Evolutionary conservation across 2,888 invertebrate genomes (phyloP).

Genomic region (Drosophila barbarae): DNA sequence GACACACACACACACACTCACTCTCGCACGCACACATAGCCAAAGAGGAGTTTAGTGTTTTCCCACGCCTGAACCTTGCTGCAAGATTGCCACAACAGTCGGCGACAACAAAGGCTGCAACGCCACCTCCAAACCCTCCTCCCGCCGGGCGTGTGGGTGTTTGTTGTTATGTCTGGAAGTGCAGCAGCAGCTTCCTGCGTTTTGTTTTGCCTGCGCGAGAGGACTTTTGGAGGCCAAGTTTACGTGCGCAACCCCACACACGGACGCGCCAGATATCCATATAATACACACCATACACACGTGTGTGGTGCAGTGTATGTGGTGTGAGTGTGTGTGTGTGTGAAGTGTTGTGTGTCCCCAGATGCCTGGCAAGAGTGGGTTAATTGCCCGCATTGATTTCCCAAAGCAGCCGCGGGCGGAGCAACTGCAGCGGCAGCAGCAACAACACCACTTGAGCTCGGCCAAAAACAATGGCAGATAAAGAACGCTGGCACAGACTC

Average conservation of each 20-base stretch:
- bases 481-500: neutral
- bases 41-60: conserved; percentile 14
- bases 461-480: conserved; percentile 1
- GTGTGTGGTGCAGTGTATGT: neutral
- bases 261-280: conserved; percentile 5
- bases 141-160: conserved; percentile 6
- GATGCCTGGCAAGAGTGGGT: conserved; percentile 31
- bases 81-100: conserved; percentile 15
- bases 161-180: conserved; percentile 33
- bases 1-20: conserved; percentile 11
- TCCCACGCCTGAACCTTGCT: conserved; percentile 15
- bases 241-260: conserved; percentile 52
- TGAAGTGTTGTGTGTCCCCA: conserved; percentile 12
- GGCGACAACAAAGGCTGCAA: conserved; percentile 26
- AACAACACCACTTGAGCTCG: conserved; percentile 3
- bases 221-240: conserved; percentile 72
- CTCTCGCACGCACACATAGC: neutral
- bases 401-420: conserved; percentile 6
- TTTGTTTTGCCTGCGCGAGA: conserved; percentile 43
- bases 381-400: conserved; percentile 40
- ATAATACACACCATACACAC: conserved; percentile 8
- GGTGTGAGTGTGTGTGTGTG: neutral
- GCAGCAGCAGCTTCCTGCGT: conserved; percentile 32
- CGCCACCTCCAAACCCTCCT: neutral
- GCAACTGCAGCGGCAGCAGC: conserved; percentile 5